A percentile compares a stretch with the other conserved stretches of the same genome.
Evolutionary conservation across 2,113 vertebrate species (phyloP).

Genomic region (Helogale parvula): DNA sequence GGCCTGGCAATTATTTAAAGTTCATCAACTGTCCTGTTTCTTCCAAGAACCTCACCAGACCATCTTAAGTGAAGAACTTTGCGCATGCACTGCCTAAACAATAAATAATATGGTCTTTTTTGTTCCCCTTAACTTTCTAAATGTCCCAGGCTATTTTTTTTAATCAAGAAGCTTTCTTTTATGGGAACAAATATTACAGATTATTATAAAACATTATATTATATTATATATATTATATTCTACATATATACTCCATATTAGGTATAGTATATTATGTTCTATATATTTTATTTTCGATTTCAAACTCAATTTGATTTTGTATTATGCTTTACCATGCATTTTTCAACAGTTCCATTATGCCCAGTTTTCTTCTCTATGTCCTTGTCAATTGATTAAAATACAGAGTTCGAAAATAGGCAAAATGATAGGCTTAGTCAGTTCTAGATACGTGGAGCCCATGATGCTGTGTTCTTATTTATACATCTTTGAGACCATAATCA

Average conservation of each 20-base stretch:
- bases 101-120: not conserved
- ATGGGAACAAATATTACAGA: not conserved
- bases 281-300: not conserved
- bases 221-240: not conserved
- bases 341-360: not conserved
- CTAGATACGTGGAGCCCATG: not conserved
- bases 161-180: not conserved
- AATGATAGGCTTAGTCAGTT: not conserved
- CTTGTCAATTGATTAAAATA: constrained; percentile 13
- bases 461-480: not conserved
- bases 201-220: not conserved
- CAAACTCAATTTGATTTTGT: not conserved
- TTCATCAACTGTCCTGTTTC: constrained; percentile 1
- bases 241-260: not conserved
- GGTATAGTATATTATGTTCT: not conserved
- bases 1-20: not conserved
- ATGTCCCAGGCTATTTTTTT: not conserved
- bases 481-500: not conserved
- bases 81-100: not conserved
- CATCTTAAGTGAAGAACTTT: not conserved
- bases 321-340: not conserved
- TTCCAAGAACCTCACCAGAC: not conserved
- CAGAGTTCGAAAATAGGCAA: not conserved
- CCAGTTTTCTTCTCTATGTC: not conserved
- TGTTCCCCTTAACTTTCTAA: not conserved